These are phyloP conservation scores for Cassiopea xamachana DNA, from an alignment of 30 jellyfish, hydroid and myxozoan species.

Conservation along the genomic window DNA sequence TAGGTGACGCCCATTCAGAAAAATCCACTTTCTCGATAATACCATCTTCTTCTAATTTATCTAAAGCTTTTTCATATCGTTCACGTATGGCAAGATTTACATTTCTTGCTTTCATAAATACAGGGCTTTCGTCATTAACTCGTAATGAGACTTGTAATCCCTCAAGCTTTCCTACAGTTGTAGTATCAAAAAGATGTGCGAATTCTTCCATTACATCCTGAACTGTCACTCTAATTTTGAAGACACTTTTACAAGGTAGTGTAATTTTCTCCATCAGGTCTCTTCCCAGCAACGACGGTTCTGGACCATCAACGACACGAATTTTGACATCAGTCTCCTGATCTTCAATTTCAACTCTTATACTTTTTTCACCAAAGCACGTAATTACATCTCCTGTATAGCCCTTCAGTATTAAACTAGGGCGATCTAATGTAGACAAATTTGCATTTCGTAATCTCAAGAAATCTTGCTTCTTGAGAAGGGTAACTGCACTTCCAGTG, in stretches of 20 bases:
- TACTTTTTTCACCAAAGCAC: constrained; percentile 42
- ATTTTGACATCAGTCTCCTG: constrained; percentile 45
- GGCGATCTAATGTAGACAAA: constrained; percentile 43
- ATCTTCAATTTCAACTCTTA: constrained; percentile 36
- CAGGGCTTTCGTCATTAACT: constrained; percentile 49
- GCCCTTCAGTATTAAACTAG: constrained; percentile 39
- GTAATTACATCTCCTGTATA: constrained; percentile 35
- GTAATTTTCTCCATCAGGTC: constrained; percentile 45
- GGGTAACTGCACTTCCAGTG: constrained; percentile 52
- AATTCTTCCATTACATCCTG: constrained; percentile 37
- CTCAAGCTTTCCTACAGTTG: constrained; percentile 55
- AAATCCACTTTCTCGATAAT: constrained; percentile 30
- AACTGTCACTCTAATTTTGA: constrained; percentile 36
- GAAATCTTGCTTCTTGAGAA: constrained; percentile 45
- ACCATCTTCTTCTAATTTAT: constrained; percentile 25
- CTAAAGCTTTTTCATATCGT: constrained; percentile 20
- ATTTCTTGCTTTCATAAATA: constrained; percentile 47
- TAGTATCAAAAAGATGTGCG: constrained; percentile 37
- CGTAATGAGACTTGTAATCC: constrained; percentile 49
- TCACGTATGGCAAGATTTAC: constrained; percentile 49
- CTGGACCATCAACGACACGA: constrained; percentile 49
- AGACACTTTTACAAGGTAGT: constrained; percentile 47
- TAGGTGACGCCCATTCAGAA: constrained; percentile 59
- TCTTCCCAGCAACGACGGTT: constrained; percentile 42
- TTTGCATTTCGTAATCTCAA: constrained; percentile 31